Conservation (phyloP, 2,888 invertebrate species). For the Camponotus fellah region DNA sequence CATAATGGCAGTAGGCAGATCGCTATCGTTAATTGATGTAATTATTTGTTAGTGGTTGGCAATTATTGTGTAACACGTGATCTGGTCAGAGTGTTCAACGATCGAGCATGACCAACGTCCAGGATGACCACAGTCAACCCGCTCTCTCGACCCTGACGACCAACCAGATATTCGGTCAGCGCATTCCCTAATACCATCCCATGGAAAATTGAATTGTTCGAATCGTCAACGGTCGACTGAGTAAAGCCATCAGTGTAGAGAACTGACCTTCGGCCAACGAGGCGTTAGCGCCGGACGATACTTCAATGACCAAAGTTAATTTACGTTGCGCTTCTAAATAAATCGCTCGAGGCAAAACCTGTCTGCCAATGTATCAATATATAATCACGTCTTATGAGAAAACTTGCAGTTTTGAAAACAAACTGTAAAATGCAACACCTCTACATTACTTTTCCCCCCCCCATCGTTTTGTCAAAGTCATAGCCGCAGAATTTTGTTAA, state of each 20-base stretch:
- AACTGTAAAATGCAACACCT: not conserved
- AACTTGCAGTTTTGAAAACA: not conserved
- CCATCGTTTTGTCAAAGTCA: not conserved
- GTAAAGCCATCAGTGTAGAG: slow-evolving; percentile 51
- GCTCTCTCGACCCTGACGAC: slow-evolving; percentile 57
- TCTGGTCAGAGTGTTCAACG: slow-evolving; percentile 66
- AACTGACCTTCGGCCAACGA: slow-evolving; percentile 59
- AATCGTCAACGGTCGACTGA: slow-evolving; percentile 61
- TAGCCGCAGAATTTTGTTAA: slow-evolving; percentile 7
- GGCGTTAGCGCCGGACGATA: slow-evolving; percentile 49
- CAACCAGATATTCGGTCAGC: slow-evolving; percentile 65
- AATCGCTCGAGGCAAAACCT: not conserved
- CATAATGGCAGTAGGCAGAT: not conserved
- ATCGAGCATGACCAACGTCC: slow-evolving; percentile 67
- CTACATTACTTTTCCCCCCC: not conserved
- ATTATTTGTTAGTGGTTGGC: slow-evolving; percentile 48
- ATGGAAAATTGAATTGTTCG: slow-evolving; percentile 74
- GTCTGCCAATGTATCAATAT: not conserved
- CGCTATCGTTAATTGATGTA: slow-evolving; percentile 26
- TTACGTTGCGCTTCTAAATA: slow-evolving; percentile 48
- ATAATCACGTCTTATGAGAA: not conserved
- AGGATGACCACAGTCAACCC: slow-evolving; percentile 65
- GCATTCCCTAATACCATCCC: slow-evolving; percentile 71
- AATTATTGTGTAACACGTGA: slow-evolving; percentile 65
- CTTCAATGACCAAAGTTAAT: slow-evolving; percentile 54